A percentile compares a stretch with the other conserved stretches of the same genome.
Conservation (phyloP, 2,113 vertebrate genomes). For the Tragelaphus imberbis region DNA sequence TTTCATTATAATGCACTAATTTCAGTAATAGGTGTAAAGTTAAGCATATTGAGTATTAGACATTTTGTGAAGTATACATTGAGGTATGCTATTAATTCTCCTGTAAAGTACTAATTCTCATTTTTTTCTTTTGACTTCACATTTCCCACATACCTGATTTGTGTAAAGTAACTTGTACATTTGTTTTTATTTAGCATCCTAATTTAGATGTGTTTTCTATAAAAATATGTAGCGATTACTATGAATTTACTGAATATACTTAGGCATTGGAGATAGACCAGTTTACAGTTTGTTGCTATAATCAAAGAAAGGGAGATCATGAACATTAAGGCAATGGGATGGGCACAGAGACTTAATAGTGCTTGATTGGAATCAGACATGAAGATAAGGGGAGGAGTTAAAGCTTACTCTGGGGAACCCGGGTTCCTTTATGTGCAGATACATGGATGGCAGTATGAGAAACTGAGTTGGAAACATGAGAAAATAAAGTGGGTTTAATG, state of each 20-base stretch:
- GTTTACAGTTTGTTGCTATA: background rate
- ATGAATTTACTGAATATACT: background rate
- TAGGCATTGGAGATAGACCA: background rate
- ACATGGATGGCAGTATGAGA: background rate
- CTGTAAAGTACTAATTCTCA: background rate
- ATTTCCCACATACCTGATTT: slow-evolving; percentile 3
- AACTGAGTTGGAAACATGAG: background rate
- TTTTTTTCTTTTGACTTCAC: background rate
- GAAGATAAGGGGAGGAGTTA: background rate
- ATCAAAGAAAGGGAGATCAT: background rate
- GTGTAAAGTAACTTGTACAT: background rate
- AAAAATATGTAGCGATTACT: background rate
- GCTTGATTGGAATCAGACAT: background rate
- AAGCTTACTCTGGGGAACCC: background rate
- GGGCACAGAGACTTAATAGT: background rate
- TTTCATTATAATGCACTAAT: background rate
- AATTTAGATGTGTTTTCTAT: slow-evolving; percentile 20
- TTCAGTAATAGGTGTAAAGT: background rate
- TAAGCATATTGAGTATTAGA: background rate
- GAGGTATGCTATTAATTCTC: background rate
- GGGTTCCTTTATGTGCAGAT: background rate
- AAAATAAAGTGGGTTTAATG: background rate
- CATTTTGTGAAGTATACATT: background rate
- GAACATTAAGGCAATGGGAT: background rate
- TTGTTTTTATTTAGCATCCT: background rate